Evolutionary conservation across 2,888 invertebrate species (phyloP).

Genomic region (Tromatobia lineatoria): DNA sequence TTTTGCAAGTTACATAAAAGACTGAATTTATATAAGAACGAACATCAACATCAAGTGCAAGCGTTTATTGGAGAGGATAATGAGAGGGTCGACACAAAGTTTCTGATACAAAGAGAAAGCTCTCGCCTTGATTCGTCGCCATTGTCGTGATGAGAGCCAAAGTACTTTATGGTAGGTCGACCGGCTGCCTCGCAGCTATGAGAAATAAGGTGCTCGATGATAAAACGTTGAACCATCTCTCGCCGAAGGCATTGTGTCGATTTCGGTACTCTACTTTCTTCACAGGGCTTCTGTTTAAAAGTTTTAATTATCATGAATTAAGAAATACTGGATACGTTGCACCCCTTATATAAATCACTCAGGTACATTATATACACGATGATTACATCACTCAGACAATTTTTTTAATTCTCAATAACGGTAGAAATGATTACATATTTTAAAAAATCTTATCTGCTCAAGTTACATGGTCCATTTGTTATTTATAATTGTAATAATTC

Average conservation of each 20-base stretch:
- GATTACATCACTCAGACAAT: no score
- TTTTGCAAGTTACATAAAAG: constrained; percentile 6
- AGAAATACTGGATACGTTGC: constrained; percentile 1
- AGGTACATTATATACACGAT: not conserved
- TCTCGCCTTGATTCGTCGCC: constrained; percentile 28
- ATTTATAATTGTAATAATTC: no score
- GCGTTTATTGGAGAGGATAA: not conserved
- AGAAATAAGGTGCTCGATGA: constrained; percentile 25
- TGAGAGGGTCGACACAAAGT: constrained; percentile 16
- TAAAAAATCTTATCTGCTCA: no score
- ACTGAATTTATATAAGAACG: not conserved
- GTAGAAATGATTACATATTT: no score
- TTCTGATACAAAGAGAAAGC: not conserved
- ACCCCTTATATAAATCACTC: constrained; percentile 1
- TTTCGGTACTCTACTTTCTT: not conserved
- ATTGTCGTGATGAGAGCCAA: constrained; percentile 27
- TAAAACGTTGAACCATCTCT: constrained; percentile 36
- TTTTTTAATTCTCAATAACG: no score
- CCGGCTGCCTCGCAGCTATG: constrained; percentile 13
- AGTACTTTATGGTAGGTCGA: constrained; percentile 30
- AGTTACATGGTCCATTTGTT: no score
- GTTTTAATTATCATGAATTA: constrained; percentile 17
- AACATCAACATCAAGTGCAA: constrained; percentile 8
- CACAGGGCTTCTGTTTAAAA: constrained; percentile 6
- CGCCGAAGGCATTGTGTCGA: constrained; percentile 28